Conservation (phyloP, 2,888 invertebrate genomes). For the Chromoteleia sp. region DNA sequence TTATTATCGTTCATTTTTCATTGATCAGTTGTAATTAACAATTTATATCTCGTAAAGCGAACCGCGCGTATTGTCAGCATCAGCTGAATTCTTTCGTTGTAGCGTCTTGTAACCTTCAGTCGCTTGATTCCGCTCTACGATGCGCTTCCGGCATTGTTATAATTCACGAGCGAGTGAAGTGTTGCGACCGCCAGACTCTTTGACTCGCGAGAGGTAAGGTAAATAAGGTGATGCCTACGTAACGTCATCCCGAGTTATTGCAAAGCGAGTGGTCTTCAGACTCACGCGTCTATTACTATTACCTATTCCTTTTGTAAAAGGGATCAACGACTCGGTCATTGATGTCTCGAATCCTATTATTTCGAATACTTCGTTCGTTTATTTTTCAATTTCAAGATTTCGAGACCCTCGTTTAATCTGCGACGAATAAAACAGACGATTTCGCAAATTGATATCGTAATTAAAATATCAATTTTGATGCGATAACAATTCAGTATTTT, state of each 20-base stretch:
- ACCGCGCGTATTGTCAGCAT: too few species aligned
- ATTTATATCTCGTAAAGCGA: too few species aligned
- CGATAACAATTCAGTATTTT: too few species aligned
- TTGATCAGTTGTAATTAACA: too few species aligned
- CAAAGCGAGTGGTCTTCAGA: conserved; percentile 35
- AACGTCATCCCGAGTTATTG: conserved; percentile 23
- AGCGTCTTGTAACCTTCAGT: conserved; percentile 7
- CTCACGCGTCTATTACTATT: conserved; percentile 4
- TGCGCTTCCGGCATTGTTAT: conserved; percentile 46
- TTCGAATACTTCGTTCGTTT: too few species aligned
- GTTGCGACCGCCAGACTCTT: conserved; percentile 50
- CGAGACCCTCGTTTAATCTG: too few species aligned
- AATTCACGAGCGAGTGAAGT: conserved; percentile 44
- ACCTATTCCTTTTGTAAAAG: conserved; percentile 15
- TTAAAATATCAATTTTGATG: too few species aligned
- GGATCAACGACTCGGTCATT: conserved; percentile 6
- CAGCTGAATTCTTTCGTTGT: conserved; percentile 20
- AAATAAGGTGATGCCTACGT: conserved; percentile 42
- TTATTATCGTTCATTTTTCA: too few species aligned
- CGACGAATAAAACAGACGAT: too few species aligned
- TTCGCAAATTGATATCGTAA: too few species aligned
- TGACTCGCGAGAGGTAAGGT: conserved; percentile 35
- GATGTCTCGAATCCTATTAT: background rate
- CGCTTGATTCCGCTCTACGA: conserved; percentile 16
- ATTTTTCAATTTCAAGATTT: too few species aligned